These are phyloP conservation scores for Oceanodroma leucorhoa DNA, from an alignment of 2,797 vertebrate genomes.

Conservation along the genomic window DNA sequence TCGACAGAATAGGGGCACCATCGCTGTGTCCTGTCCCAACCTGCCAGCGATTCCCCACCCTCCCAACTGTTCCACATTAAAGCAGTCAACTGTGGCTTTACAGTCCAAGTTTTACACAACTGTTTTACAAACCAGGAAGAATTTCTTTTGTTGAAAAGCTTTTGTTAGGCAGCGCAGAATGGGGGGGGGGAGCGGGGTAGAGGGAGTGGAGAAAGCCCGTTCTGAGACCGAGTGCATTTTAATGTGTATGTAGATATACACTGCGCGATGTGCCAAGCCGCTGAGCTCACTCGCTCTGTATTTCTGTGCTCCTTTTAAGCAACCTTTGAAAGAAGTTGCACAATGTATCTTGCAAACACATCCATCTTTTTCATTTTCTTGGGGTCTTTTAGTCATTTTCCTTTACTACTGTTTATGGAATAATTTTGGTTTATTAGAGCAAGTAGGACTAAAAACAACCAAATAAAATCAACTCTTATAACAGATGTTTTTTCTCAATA, in stretches of 20 bases:
- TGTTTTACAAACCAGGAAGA: slow-evolving; percentile 91
- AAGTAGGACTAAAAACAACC: neutral
- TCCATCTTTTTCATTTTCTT: neutral
- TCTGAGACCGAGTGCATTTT: slow-evolving; percentile 65
- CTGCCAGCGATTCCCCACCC: slow-evolving; percentile 88
- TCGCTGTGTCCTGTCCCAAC: slow-evolving; percentile 85
- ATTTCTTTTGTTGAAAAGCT: slow-evolving; percentile 78
- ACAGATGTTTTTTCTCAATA: fast-evolving
- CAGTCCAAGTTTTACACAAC: slow-evolving; percentile 97
- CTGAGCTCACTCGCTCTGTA: neutral
- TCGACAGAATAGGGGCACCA: slow-evolving; percentile 84
- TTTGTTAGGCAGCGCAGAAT: slow-evolving; percentile 71
- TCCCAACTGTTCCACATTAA: slow-evolving; percentile 98
- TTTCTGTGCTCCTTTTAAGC: neutral
- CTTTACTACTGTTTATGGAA: neutral
- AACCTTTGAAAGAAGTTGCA: neutral
- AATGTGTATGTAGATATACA: slow-evolving; percentile 67
- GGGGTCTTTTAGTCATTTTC: neutral
- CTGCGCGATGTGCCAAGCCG: neutral
- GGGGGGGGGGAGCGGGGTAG: neutral
- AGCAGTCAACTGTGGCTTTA: slow-evolving; percentile 87
- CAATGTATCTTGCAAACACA: neutral
- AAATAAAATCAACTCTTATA: neutral
- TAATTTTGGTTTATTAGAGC: neutral
- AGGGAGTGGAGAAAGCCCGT: slow-evolving; percentile 34